Conservation (phyloP, 2,888 invertebrate genomes). For the Dryobotodes eremita region DNA sequence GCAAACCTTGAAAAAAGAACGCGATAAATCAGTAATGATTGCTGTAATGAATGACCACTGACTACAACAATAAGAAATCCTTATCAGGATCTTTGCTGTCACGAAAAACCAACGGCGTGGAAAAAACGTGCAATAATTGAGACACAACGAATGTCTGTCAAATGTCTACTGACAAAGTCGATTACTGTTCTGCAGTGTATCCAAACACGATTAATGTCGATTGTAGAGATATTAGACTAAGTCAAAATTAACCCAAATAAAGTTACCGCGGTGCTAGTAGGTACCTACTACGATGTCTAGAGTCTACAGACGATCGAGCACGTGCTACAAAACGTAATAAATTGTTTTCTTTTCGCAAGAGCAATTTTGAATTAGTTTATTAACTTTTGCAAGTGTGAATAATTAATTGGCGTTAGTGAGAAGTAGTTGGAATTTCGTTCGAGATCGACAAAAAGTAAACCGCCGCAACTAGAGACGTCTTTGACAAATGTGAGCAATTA, state of each 20-base stretch:
- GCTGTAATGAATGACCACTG: conserved; percentile 37
- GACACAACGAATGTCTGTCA: conserved; percentile 41
- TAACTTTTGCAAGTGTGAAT: conserved; percentile 10
- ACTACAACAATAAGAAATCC: conserved; percentile 60
- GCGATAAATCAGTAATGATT: conserved; percentile 59
- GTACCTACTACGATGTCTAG: conserved; percentile 9
- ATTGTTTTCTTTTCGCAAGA: neutral
- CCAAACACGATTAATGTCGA: conserved; percentile 53
- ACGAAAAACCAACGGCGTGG: conserved; percentile 37
- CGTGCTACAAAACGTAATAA: conserved; percentile 19
- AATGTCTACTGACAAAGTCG: conserved; percentile 37
- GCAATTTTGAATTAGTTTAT: neutral
- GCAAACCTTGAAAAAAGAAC: conserved; percentile 54
- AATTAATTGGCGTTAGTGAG: neutral
- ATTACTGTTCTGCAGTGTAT: conserved; percentile 39
- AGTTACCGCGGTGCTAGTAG: conserved; percentile 2
- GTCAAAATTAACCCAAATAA: conserved; percentile 52
- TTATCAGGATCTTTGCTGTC: conserved; percentile 56
- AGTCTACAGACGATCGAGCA: conserved; percentile 28
- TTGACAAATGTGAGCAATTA: conserved; percentile 50
- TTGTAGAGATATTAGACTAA: conserved; percentile 39
- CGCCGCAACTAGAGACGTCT: conserved; percentile 6
- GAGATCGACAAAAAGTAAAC: conserved; percentile 17
- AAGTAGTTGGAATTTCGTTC: neutral
- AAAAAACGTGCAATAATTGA: conserved; percentile 51